A percentile compares a stretch with the other conserved stretches of the same genome.
phyloP scores from a whole-genome alignment of 2,888 invertebrate genomes.

The Deilephila elpenor region DNA sequence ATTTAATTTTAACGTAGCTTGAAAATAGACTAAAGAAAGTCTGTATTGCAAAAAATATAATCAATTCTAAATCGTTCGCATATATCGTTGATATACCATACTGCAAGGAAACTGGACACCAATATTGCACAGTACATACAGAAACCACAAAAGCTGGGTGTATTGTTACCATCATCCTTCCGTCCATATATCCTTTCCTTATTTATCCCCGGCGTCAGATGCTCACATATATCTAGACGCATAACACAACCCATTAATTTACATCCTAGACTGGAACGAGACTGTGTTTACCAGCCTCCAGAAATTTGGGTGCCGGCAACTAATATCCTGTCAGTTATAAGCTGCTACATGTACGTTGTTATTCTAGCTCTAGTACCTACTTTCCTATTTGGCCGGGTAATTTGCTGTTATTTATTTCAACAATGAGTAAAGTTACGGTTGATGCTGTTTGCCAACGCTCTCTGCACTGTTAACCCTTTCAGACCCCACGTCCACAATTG shows the following conservation, averaged over 20 bases:
- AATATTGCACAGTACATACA: neutral
- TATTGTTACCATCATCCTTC: constrained; percentile 15
- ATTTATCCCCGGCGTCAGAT: constrained; percentile 12
- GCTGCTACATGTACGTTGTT: constrained; percentile 4
- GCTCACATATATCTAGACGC: constrained; percentile 8
- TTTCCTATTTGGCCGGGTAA: constrained; percentile 4
- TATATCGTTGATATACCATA: neutral
- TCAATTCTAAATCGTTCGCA: neutral
- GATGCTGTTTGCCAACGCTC: no score
- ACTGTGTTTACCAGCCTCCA: constrained; percentile 9
- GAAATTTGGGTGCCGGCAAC: constrained; percentile 22
- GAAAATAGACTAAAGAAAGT: neutral
- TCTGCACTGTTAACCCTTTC: no score
- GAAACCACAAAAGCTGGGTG: neutral
- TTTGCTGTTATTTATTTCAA: no score
- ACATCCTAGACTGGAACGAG: constrained; percentile 21
- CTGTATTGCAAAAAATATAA: neutral
- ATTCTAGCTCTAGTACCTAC: constrained; percentile 1
- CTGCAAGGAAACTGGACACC: neutral
- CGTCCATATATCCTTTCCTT: constrained; percentile 12
- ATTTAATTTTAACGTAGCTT: neutral
- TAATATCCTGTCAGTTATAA: constrained; percentile 26
- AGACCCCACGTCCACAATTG: no score
- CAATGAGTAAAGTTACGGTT: no score
- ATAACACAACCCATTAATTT: constrained; percentile 22